A percentile compares a stretch with the other conserved stretches of the same genome.
Conservation (phyloP, 2,888 invertebrate genomes). For the Cheilosia urbana region DNA sequence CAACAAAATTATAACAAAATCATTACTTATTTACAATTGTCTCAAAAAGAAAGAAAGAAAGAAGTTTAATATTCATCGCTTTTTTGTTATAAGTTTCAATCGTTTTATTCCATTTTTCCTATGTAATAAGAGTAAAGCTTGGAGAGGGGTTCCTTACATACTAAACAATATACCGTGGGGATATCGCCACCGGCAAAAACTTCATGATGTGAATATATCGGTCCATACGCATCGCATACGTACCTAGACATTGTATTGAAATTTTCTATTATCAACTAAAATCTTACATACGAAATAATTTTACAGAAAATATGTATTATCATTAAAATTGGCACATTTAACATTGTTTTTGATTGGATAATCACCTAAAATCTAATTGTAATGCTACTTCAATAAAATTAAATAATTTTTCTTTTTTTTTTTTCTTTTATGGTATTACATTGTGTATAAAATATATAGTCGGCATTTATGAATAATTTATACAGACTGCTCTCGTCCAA, state of each 20-base stretch:
- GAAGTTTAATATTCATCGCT: slow-evolving; percentile 28
- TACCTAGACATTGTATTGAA: slow-evolving; percentile 32
- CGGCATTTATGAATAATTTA: slow-evolving; percentile 63
- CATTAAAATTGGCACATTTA: slow-evolving; percentile 75
- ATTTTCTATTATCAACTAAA: slow-evolving; percentile 60
- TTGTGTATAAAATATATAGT: slow-evolving; percentile 68
- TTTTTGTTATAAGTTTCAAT: slow-evolving; percentile 37
- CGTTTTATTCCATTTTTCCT: slow-evolving; percentile 60
- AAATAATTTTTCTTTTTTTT: slow-evolving; percentile 35
- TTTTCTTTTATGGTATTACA: slow-evolving; percentile 31
- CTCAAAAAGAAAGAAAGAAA: background rate
- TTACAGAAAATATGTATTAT: slow-evolving; percentile 64
- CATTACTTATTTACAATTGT: slow-evolving; percentile 59
- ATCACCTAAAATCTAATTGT: slow-evolving; percentile 50
- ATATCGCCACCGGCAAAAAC: slow-evolving; percentile 35
- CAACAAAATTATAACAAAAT: slow-evolving; percentile 18
- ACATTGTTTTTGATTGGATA: slow-evolving; percentile 74
- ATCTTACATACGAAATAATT: slow-evolving; percentile 53
- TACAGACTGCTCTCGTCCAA: slow-evolving; percentile 64
- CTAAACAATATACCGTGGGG: slow-evolving; percentile 47
- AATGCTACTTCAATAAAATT: slow-evolving; percentile 57
- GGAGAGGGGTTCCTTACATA: slow-evolving; percentile 60
- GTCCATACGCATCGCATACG: background rate
- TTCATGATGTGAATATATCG: slow-evolving; percentile 25
- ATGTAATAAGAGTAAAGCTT: slow-evolving; percentile 73